These are phyloP conservation scores for Molorchus minor DNA, from an alignment of 2,888 invertebrate species.

Conservation along the genomic window DNA sequence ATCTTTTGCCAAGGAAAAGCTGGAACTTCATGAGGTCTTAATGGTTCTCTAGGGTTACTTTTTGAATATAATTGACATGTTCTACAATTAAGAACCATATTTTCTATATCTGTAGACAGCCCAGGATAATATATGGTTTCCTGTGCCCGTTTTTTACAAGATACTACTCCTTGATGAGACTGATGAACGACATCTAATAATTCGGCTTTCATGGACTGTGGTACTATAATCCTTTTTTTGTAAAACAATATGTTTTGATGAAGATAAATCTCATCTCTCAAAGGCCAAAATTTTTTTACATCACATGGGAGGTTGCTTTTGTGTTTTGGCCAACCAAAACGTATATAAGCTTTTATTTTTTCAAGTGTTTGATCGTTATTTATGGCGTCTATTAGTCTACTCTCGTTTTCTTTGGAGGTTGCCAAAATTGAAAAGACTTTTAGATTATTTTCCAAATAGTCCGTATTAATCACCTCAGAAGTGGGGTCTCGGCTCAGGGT, in stretches of 20 bases:
- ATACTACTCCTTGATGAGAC: constrained; percentile 30
- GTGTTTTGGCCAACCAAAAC: constrained; percentile 29
- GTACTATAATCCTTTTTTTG: constrained; percentile 20
- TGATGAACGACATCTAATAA: constrained; percentile 23
- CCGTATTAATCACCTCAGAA: constrained; percentile 13
- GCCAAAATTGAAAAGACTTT: constrained; percentile 21
- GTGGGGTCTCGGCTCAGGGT: constrained; percentile 29
- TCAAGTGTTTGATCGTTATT: constrained; percentile 5
- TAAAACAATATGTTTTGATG: constrained; percentile 20
- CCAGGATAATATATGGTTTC: constrained; percentile 46
- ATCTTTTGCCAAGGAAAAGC: constrained; percentile 36
- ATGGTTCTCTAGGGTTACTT: constrained; percentile 28
- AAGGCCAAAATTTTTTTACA: constrained; percentile 24
- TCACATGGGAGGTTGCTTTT: constrained; percentile 9
- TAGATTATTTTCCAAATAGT: constrained; percentile 26
- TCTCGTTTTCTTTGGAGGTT: constrained; percentile 23
- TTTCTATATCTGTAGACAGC: constrained; percentile 42
- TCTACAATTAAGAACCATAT: constrained; percentile 28
- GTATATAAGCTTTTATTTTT: constrained; percentile 21
- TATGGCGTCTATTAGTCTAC: constrained; percentile 5
- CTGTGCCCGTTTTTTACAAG: constrained; percentile 32
- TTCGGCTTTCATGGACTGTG: constrained; percentile 6
- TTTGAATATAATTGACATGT: constrained; percentile 31
- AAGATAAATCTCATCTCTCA: constrained; percentile 20
- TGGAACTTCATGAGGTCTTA: constrained; percentile 28